Percentiles rank a stretch among this genome's conserved stretches.
Evolutionary conservation across 2,888 invertebrate species (phyloP).

Genomic region (Drepana falcataria): DNA sequence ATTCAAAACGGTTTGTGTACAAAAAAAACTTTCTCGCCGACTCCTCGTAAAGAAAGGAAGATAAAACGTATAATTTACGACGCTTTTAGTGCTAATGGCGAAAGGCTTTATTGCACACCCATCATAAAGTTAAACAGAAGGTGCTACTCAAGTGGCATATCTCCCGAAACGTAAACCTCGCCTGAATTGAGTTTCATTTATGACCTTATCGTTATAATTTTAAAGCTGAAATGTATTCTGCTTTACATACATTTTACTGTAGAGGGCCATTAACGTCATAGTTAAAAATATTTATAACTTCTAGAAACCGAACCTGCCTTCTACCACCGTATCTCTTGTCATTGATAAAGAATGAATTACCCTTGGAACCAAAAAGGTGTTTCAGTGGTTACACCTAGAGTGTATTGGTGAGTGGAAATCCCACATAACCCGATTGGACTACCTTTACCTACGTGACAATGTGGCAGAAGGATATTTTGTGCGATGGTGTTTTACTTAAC

Average conservation of each 20-base stretch:
- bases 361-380: too few species aligned
- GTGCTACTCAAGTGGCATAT: slow-evolving; percentile 33
- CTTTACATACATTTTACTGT: background rate
- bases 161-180: slow-evolving; percentile 10
- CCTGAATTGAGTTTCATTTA: slow-evolving; percentile 16
- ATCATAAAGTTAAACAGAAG: slow-evolving; percentile 41
- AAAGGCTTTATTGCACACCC: slow-evolving; percentile 46
- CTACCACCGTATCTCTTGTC: too few species aligned
- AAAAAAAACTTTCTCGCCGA: slow-evolving; percentile 13
- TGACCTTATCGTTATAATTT: slow-evolving; percentile 4
- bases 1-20: slow-evolving; percentile 10
- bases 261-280: too few species aligned
- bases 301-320: too few species aligned
- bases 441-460: too few species aligned
- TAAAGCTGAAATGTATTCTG: background rate
- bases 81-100: slow-evolving; percentile 54
- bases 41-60: slow-evolving; percentile 17
- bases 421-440: too few species aligned
- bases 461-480: too few species aligned
- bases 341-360: too few species aligned
- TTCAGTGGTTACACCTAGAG: too few species aligned
- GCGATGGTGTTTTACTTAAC: too few species aligned
- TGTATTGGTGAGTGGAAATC: too few species aligned
- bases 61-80: slow-evolving; percentile 45
- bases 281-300: too few species aligned